Evolutionary conservation across 37 sponge, comb jelly and placozoan genomes (phyloP), one percentile per base, ranked within the genome.

Genomic region (Halichondria panicea): DNA sequence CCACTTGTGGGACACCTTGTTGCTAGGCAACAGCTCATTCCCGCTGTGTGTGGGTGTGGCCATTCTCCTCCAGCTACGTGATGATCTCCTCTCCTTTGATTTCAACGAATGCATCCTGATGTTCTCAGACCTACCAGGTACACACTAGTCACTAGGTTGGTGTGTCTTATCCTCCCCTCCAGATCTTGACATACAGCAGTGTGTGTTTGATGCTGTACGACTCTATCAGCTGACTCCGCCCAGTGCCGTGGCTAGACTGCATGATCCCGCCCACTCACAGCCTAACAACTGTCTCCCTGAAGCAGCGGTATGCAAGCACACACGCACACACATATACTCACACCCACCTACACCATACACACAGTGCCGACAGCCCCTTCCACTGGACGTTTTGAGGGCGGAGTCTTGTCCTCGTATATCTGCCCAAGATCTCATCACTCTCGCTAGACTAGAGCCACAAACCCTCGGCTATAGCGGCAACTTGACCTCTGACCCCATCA

Each of bases 71-170:
- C 99, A 99, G 62, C 40, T 99, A 37, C 54, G 88, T 32, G 84
- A 64, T 33, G 84, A 81, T 27, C 81, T 99, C 25, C 70, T 95
- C 42, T 34, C 80, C 6, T 93, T 75, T 61, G 94, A 78, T 54
- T 99, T 99, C 86, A 99, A 96, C 56, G 99, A 99, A 54, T 99
- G 99, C 76, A 99, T 99, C 55, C 89, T 96, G 30, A 80, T 93
- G 53, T 99, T 99, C 83, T 99, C 99, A 35, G 99, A 99, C 72
- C 69, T 99, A 84, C 96, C 99, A 72, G 99, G 95, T 91, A 37
- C 46, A 43, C 34, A 24, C 33, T 54, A 77, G 54, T 9, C 66
- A 31, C 52, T 18, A 12, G 9, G 1, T 11, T 8, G 11, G 35
- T 40, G 11, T 30, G 30, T 30, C 7, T 4, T 65, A 35, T 8